Evolutionary conservation across 92 coral and sea anemone species (phyloP), one percentile per base, ranked within the genome.

Genomic region (Pocillopora meandrina): DNA sequence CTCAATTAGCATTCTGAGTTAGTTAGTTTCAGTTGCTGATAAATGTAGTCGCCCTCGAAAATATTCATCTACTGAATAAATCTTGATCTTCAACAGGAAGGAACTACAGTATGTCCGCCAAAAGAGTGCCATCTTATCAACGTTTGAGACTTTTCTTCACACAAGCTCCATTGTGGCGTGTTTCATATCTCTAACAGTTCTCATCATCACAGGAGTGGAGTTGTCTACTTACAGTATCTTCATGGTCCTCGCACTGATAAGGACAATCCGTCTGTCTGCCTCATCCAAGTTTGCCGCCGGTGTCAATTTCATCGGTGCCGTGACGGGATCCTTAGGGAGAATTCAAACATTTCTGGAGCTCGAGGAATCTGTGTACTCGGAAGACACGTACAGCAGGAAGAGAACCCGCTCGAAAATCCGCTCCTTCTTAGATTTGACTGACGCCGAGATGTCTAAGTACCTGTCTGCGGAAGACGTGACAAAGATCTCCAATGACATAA

Each of bases 171-270:
- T 88, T 17, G 85, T 94, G 31, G 98, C 95, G 13, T 91, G 95
- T 23, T 92, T 94, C 72, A 89, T 94, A 66, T 94, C 98, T 81
- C 67, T 94, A 89, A 94, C 98, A n/a, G 92, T 95, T 21, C 84
- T 94, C 4, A 88, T 93, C 63, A 89, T 94, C 61, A 75, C 89
- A 12, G 95, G 93, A 36, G 92, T 83, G 19, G 85, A 88, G 87
- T 84, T 92, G 35, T 87, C 80, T 72, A 79, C 92, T 23, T 94
- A 94, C 75, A 94, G 75, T 79, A 91, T 94, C 64, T 94, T 92
- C 74, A 79, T 94, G 91, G 91, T 94, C 47, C 87, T 94, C 56
- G 98, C 93, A 18, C 82, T 94, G 19, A 77, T 94, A 65, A 79
- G 95, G 74, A 92, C 92, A 49, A 85, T 94, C n/a, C 87, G 98